These are phyloP conservation scores for Apamea monoglypha DNA, from an alignment of 2,888 invertebrate species.

Conservation along the genomic window DNA sequence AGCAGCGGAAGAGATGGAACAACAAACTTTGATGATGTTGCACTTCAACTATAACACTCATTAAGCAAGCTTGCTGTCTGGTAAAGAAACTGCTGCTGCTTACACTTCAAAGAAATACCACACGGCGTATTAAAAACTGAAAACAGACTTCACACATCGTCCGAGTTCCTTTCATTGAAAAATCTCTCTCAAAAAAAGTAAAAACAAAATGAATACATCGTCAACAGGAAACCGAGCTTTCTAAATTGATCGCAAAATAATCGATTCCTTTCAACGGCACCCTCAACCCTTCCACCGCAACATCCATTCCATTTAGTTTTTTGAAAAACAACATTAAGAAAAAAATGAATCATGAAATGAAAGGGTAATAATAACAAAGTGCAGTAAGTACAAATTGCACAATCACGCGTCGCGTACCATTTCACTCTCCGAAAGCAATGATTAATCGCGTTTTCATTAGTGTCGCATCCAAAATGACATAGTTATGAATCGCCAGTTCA, in stretches of 20 bases:
- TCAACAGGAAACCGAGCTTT: constrained; percentile 17
- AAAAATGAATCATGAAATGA: constrained; percentile 56
- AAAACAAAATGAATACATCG: constrained; percentile 21
- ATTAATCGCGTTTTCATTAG: constrained; percentile 88
- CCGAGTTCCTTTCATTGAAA: not conserved
- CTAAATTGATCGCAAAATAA: constrained; percentile 49
- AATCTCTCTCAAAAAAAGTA: not conserved
- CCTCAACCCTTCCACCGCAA: constrained; percentile 56
- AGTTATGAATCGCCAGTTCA: constrained; percentile 89
- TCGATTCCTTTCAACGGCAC: constrained; percentile 45
- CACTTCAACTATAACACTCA: constrained; percentile 25
- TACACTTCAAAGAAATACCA: not conserved
- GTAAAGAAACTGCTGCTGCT: not conserved
- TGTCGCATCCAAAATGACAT: constrained; percentile 88
- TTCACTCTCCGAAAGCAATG: constrained; percentile 79
- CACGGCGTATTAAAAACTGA: not conserved
- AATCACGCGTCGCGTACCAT: constrained; percentile 79
- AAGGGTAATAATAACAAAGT: constrained; percentile 70
- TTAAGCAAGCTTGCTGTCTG: constrained; percentile 23
- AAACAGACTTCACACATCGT: not conserved
- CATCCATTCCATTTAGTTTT: constrained; percentile 60
- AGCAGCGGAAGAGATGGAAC: constrained; percentile 32
- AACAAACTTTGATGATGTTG: constrained; percentile 46
- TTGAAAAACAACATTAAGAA: constrained; percentile 59
- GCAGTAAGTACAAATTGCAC: constrained; percentile 76